Conservation (phyloP, 2,888 invertebrate species). For the Steromphala cineraria region DNA sequence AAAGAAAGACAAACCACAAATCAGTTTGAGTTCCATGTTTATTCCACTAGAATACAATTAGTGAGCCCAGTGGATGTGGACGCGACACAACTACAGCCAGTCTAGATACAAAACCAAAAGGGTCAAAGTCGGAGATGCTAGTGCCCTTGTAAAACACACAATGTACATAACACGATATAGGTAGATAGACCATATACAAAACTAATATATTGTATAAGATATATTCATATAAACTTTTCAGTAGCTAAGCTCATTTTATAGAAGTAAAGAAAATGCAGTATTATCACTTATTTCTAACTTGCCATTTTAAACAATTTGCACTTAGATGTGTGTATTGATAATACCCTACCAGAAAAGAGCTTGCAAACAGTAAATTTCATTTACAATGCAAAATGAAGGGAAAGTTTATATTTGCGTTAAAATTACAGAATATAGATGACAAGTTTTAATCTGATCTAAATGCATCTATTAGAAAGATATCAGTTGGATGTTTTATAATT, state of each 20-base stretch:
- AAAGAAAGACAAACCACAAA: neutral
- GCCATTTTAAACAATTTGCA: too few relatives aligned
- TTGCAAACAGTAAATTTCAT: too few relatives aligned
- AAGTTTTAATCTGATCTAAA: too few relatives aligned
- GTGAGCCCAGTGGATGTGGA: slow-evolving; percentile 4
- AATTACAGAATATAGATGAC: too few relatives aligned
- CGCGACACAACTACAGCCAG: neutral
- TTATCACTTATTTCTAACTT: neutral
- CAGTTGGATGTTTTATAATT: too few relatives aligned
- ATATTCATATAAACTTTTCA: neutral
- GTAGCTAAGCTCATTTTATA: neutral
- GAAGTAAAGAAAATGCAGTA: neutral
- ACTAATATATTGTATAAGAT: neutral
- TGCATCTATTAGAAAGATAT: too few relatives aligned
- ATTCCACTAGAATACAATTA: slow-evolving; percentile 12
- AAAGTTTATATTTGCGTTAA: too few relatives aligned
- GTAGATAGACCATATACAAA: neutral
- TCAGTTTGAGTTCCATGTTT: neutral
- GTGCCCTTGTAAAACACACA: neutral
- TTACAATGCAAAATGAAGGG: too few relatives aligned
- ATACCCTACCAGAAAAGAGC: too few relatives aligned
- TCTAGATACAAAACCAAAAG: neutral
- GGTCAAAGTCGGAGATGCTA: neutral
- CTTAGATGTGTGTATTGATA: too few relatives aligned
- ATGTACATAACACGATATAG: neutral